Evolutionary conservation across 2,888 invertebrate genomes (phyloP), one percentile per base, ranked within the genome.

Genomic region (Cerastoderma edule): DNA sequence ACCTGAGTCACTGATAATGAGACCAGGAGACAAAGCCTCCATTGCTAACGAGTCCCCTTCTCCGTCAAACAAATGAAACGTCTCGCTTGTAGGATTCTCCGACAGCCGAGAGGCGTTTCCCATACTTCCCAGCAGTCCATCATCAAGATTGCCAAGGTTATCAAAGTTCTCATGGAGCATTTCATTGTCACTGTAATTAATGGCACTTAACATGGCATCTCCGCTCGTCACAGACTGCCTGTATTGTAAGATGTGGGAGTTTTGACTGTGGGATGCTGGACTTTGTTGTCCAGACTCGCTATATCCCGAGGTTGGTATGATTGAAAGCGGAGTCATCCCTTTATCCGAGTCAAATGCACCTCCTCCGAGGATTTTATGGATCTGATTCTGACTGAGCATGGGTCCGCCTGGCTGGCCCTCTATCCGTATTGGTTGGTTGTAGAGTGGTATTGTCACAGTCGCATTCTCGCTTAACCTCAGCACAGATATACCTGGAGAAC

Each of bases 171-270:
- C 92, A 39, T 86, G 89, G 35, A 92, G 84, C 72, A 92, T 90
- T 54, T 92, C 92, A 71, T 87, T 88, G 64, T 92, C 93, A 76
- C 87, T 89, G 73, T 92, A 92, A 83, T 89, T 92, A 46, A 92
- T 89, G 67, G 92, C 92, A 90, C 92, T 92, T 44, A 93, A 87
- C 92, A 92, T 92, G 27, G 92, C 90, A 78, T 93, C 92, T 16
- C 91, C 89, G 19, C 89, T 85, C 30, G 83, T 86, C 2, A 87
- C 89, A 48, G 89, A 80, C 16, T 89, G 80, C 57, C 89, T 89
- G 65, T 85, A 91, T 35, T 89, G 87, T 63, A 91, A 75, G 56
- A 85, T 85, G 63, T 89, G 90, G 0, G 88, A 81, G 16, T 82
- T 67, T 30, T 85, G 83, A 44, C 85, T 75, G 13, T 84, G 82